Conservation (phyloP, 2,113 vertebrate genomes). For the Rana temporaria region DNA sequence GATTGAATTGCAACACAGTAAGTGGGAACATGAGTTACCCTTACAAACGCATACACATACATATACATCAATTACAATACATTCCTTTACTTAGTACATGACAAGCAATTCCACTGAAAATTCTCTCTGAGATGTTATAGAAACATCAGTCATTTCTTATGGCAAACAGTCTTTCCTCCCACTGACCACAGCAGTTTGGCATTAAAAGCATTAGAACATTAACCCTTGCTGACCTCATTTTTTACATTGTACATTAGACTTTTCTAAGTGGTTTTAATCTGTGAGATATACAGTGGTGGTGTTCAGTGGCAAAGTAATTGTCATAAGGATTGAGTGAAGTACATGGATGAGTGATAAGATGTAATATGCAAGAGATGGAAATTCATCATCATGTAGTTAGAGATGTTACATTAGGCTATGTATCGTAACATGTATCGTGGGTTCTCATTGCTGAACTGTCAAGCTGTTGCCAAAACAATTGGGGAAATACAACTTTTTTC, state of each 20-base stretch:
- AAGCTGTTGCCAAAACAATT: too few species aligned
- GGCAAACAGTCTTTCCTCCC: conserved; percentile 48
- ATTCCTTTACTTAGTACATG: background rate
- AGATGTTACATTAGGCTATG: background rate
- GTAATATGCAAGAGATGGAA: background rate
- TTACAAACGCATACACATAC: background rate
- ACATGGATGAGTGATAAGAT: conserved; percentile 58
- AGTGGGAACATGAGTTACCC: background rate
- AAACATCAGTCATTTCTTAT: conserved; percentile 62
- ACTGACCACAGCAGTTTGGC: conserved; percentile 75
- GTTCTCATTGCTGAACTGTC: too few species aligned
- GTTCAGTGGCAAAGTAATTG: conserved; percentile 42
- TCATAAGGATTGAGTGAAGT: conserved; percentile 59
- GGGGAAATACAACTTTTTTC: too few species aligned
- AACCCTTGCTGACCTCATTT: conserved; percentile 77
- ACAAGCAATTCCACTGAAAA: conserved; percentile 29
- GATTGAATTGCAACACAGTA: background rate
- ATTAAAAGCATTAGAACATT: conserved; percentile 82
- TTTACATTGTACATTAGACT: conserved; percentile 71
- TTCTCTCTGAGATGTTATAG: conserved; percentile 60
- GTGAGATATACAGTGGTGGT: conserved; percentile 71
- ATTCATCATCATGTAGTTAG: background rate
- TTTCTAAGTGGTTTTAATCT: conserved; percentile 75
- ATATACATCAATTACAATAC: background rate
- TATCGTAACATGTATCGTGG: background rate